These are phyloP conservation scores for Scaptomyza hsui DNA, from an alignment of 1,140 invertebrate species.

Conservation along the genomic window DNA sequence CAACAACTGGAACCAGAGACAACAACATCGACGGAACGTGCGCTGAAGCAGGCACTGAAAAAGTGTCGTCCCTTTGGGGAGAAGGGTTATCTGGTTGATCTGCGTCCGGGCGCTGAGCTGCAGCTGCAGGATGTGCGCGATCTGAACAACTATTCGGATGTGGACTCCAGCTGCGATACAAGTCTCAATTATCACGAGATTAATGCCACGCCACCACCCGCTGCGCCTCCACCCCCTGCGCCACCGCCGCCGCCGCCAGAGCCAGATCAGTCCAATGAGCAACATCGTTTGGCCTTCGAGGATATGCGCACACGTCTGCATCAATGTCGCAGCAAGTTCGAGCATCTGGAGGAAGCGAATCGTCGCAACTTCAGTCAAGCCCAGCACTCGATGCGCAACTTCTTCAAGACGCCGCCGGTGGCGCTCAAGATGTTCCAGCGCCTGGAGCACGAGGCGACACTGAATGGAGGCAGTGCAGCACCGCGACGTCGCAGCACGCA, in stretches of 20 bases:
- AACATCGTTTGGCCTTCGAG: slow-evolving; percentile 59
- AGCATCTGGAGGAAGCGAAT: slow-evolving; percentile 74
- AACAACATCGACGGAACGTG: slow-evolving; percentile 69
- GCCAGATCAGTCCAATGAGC: neutral
- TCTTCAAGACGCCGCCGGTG: slow-evolving; percentile 78
- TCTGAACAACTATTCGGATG: slow-evolving; percentile 81
- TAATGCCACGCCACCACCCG: slow-evolving; percentile 35
- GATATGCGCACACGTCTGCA: slow-evolving; percentile 74
- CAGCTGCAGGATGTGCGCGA: slow-evolving; percentile 78
- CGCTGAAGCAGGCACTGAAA: slow-evolving; percentile 68
- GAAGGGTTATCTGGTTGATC: slow-evolving; percentile 76
- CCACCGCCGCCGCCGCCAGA: neutral
- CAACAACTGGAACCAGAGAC: slow-evolving; percentile 58
- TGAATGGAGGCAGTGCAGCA: slow-evolving; percentile 34
- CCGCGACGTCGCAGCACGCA: slow-evolving; percentile 38
- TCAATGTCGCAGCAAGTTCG: slow-evolving; percentile 76
- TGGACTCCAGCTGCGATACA: slow-evolving; percentile 82
- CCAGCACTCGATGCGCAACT: slow-evolving; percentile 74
- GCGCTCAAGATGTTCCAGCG: slow-evolving; percentile 79
- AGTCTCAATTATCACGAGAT: slow-evolving; percentile 80
- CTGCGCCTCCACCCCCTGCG: neutral
- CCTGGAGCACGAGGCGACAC: slow-evolving; percentile 62
- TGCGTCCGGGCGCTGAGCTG: slow-evolving; percentile 69
- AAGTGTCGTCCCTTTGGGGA: slow-evolving; percentile 77
- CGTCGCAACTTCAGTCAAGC: slow-evolving; percentile 68